Conservation (phyloP, 2,113 vertebrate species). For the Petrocephalus zakoni region DNA sequence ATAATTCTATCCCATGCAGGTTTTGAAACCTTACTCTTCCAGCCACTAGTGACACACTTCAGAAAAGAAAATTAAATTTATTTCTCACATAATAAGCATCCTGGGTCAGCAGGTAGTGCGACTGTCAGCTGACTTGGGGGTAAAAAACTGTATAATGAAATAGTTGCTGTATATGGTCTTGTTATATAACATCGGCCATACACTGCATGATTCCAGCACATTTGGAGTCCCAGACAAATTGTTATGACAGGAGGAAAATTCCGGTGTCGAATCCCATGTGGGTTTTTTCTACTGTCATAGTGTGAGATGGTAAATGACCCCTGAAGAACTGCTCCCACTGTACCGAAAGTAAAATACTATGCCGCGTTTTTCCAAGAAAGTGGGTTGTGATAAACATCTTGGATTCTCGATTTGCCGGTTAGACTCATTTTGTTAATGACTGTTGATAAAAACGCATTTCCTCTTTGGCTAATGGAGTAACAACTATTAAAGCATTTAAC, state of each 20-base stretch:
- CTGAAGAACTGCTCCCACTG: neutral
- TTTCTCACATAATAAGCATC: neutral
- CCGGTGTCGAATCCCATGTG: neutral
- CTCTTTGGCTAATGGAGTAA: neutral
- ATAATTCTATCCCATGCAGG: neutral
- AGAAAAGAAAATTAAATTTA: neutral
- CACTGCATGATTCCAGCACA: neutral
- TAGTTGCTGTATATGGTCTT: neutral
- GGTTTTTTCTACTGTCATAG: neutral
- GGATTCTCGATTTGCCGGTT: neutral
- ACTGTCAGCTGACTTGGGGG: neutral
- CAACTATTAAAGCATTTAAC: neutral
- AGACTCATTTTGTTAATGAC: slow-evolving; percentile 1
- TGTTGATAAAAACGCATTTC: neutral
- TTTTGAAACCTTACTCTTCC: neutral
- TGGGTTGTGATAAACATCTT: neutral
- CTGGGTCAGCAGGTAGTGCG: neutral
- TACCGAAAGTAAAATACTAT: neutral
- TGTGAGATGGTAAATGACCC: neutral
- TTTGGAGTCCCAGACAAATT: neutral
- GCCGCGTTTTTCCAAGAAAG: neutral
- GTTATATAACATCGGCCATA: neutral
- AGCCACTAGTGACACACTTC: neutral
- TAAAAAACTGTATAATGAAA: neutral
- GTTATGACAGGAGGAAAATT: neutral